Evolutionary conservation across 2,888 invertebrate species (phyloP), one percentile per base, ranked within the genome.

Genomic region (Oegoconia quadripuncta): DNA sequence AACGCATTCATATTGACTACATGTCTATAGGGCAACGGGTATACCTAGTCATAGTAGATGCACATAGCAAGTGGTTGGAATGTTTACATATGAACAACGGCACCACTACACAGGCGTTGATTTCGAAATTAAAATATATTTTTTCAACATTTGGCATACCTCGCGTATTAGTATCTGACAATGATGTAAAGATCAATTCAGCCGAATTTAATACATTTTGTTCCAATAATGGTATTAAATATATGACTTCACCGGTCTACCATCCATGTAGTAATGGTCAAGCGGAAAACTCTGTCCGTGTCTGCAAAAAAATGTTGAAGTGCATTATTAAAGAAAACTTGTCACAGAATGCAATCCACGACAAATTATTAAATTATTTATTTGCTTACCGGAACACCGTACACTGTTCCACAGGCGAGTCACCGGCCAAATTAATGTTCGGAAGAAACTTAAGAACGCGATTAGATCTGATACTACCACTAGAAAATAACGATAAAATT

Each of bases 231-330:
- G 44, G 48, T 2, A 43, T 48, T 18, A 35, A 33, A 16, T 38
- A 45, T 14, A 25, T 48, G 20, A 42, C 23, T 3, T 48, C 42
- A 2, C 44, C 41, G 2, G 28, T 46, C 6, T 39, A 42, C n/a
- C 42, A 42, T 11, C 29, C 32, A 13, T 14, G 11, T 8, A 42
- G 42, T 29, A 39, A 43, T 11, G 39, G 35, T 0, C 37, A 32
- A 9, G 44, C 44, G 0, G 44, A 44, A 26, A 44, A 30, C 13
- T 14, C 36, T 0, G 45, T 45, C 7, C 20, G 17, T 15, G 49
- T 14, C 5, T 53, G 49, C 37, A 53, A 53, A 41, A 49, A 49
- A 34, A 54, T 50, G 42, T 17, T 50, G n/a, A 42, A 44, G 40
- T 42, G 41, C 35, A 14, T 48, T 8, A 4, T 48, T 28, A 42